Conservation (phyloP, 2,797 vertebrate species). For the Sylvilagus floridanus region DNA sequence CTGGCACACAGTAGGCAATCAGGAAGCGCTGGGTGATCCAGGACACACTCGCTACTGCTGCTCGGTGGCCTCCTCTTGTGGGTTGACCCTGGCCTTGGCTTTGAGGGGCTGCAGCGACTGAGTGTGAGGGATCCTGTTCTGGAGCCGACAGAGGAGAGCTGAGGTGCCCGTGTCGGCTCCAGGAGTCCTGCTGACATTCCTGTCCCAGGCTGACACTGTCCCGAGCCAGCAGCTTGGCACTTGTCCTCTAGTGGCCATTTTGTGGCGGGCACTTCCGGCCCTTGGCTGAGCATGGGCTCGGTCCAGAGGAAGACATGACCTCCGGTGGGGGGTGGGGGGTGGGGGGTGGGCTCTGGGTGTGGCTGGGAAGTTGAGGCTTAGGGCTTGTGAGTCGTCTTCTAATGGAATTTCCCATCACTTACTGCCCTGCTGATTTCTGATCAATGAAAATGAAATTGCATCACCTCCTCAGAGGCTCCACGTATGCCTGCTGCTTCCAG, state of each 20-base stretch:
- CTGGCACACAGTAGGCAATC: background rate
- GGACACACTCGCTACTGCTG: background rate
- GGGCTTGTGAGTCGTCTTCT: slow-evolving; percentile 86
- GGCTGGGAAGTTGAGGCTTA: slow-evolving; percentile 84
- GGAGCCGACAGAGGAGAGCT: background rate
- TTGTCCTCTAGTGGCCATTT: background rate
- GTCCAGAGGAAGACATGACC: slow-evolving; percentile 61
- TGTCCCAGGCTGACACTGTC: background rate
- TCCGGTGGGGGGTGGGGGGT: slow-evolving; percentile 50
- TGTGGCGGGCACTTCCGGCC: slow-evolving; percentile 31
- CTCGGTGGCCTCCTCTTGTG: background rate
- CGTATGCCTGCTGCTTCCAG: slow-evolving; percentile 89
- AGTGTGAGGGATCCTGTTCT: background rate
- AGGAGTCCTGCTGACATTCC: background rate
- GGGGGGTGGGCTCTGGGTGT: slow-evolving; percentile 75
- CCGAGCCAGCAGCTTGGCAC: background rate
- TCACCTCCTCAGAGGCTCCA: slow-evolving; percentile 91
- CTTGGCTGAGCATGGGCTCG: background rate
- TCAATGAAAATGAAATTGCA: slow-evolving; percentile 93
- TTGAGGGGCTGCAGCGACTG: background rate
- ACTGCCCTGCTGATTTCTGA: slow-evolving; percentile 93
- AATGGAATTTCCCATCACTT: slow-evolving; percentile 93
- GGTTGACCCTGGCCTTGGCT: background rate
- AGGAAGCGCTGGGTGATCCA: background rate
- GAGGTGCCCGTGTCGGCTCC: background rate